Conservation (phyloP, 2,113 vertebrate species). For the Anser brachyrhynchus region DNA sequence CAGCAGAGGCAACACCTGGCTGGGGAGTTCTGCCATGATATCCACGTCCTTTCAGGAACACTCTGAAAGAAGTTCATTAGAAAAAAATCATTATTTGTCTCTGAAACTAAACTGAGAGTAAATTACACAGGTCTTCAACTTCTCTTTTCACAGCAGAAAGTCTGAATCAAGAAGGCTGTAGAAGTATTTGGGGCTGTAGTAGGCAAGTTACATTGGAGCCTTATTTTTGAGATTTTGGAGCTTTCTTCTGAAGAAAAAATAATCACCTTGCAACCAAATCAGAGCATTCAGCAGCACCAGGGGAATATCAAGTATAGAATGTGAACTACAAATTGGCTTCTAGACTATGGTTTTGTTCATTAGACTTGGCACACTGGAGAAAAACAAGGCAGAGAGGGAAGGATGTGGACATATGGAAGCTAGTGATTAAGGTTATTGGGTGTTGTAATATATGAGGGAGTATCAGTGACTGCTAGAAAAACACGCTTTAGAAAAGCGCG, state of each 20-base stretch:
- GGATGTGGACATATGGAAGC: not conserved
- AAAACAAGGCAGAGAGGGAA: not conserved
- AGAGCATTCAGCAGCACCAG: not conserved
- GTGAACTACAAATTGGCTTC: not conserved
- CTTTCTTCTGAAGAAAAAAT: not conserved
- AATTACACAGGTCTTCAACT: not conserved
- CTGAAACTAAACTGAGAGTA: not conserved
- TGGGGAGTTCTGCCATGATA: not conserved
- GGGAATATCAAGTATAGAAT: not conserved
- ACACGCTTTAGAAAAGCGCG: not conserved
- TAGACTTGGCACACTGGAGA: not conserved
- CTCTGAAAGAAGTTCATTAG: not conserved
- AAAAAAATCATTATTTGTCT: not conserved
- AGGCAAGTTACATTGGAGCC: not conserved
- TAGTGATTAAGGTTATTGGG: not conserved
- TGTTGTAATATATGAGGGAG: not conserved
- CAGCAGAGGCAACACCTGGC: not conserved
- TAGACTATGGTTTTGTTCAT: not conserved
- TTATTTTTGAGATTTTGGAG: not conserved
- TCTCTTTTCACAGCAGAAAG: not conserved
- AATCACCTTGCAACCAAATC: not conserved
- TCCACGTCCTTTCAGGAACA: not conserved
- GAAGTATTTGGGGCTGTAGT: not conserved
- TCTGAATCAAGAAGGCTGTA: not conserved
- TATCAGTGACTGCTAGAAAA: not conserved